Evolutionary conservation across 1,140 invertebrate species (phyloP).

Genomic region (Caerostris darwini): DNA sequence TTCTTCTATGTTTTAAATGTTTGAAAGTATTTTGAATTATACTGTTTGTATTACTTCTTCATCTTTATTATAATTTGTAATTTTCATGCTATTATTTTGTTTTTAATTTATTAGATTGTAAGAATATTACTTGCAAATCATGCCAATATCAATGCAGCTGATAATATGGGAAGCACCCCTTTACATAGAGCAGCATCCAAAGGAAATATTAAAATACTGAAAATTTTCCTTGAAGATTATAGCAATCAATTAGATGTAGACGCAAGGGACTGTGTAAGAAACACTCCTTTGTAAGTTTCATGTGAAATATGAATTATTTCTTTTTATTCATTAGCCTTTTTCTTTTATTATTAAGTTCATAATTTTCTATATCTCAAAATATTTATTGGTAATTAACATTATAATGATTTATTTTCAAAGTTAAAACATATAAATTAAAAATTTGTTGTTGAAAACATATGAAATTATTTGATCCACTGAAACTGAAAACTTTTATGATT

Average conservation of each 20-base stretch:
- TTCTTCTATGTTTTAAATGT: too few relatives aligned
- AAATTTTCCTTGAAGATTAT: constrained; percentile 88
- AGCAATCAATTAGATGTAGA: constrained; percentile 83
- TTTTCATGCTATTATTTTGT: neutral
- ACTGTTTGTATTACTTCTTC: neutral
- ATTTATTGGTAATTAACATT: too few relatives aligned
- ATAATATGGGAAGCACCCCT: constrained; percentile 93
- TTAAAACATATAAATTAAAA: too few relatives aligned
- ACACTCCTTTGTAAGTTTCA: constrained; percentile 86
- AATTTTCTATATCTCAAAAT: too few relatives aligned
- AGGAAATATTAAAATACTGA: constrained; percentile 92
- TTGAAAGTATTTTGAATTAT: too few relatives aligned
- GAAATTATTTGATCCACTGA: too few relatives aligned
- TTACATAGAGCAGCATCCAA: constrained; percentile 93
- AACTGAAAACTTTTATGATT: too few relatives aligned
- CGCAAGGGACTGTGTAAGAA: constrained; percentile 86
- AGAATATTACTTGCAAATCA: constrained; percentile 86
- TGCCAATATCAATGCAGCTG: constrained; percentile 89
- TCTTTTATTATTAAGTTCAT: too few relatives aligned
- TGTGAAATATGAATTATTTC: too few relatives aligned
- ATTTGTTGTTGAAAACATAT: too few relatives aligned
- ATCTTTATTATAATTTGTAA: neutral
- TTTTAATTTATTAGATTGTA: constrained; percentile 83
- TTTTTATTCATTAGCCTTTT: too few relatives aligned
- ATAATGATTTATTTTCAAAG: too few relatives aligned